Base-by-base conservation (phyloP, 2,888 invertebrate genomes). In the Phorcus lineatus region DNA sequence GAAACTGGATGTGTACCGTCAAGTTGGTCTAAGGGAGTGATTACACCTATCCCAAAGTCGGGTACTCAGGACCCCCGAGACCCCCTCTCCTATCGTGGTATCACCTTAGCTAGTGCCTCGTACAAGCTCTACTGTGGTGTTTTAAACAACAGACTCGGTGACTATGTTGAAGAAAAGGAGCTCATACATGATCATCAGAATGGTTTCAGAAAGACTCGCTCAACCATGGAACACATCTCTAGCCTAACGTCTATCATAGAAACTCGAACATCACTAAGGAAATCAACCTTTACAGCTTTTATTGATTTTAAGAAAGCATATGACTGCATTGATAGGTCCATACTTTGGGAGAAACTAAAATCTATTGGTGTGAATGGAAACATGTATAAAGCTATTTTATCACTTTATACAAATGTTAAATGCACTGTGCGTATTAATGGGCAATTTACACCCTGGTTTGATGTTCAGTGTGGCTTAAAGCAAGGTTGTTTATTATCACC, bases 401-500 rank as follows among this genome's bases (percentile, higher is more conserved):
- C 75, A 22, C 11, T 3, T 6, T 75, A 75, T 53, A 40, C 16
- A 9, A 19, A 53, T 24, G 53, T 52, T 22, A n/a, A 53, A 28
- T 53, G 75, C 17, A 3, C 13, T n/a, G 75, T 75, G 3, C 75
- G 52, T 17, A 17, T 77, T 6, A 77, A 57, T 28, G 36, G 55
- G n/a, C 17, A 55, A 13, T n/a, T 24, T 54, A 77, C 77, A n/a
- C 55, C 24, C 9, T 77, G 31, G 77, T 62, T 77, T 55, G 57
- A 57, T 17, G 57, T 77, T 28, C 28, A 6, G 9, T 19, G 77
- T 17, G 57, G 47, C 0, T 57, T 36, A 13, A 77, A 57, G 40
- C 77, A 77, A 57, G 77, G 77, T 16, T 77, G 57, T 57, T n/a
- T 77, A 19, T 57, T 54, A 53, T 76, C 55, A 24, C 77, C 77